Evolutionary conservation across 2,888 invertebrate genomes (phyloP), one percentile per base, ranked within the genome.

Genomic region (Tridacna gigas): DNA sequence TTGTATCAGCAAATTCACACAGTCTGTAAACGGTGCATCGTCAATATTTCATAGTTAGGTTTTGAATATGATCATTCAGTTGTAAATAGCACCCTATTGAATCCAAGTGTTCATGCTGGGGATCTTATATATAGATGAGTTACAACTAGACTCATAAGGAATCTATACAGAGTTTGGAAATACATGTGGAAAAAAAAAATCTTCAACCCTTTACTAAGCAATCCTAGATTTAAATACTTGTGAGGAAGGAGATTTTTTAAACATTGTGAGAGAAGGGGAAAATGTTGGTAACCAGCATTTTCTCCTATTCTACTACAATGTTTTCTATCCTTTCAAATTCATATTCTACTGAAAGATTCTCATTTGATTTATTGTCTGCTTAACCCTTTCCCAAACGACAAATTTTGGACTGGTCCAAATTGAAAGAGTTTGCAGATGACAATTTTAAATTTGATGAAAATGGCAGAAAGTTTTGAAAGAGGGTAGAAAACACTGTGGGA

Each of bases 21-120:
- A 71, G 22, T 26, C 26, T 63, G 25, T 63, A 13, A 22, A 9
- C 28, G 15, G 20, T 47, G 71, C 71, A 71, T 71, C 71, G 48
- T 51, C 2, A 51, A 51, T 71, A 71, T 67, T 37, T 67, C 28
- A n/a, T 37, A 13, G 28, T 56, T 4, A 37, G 37, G 67, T 18
- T 51, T 71, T 71, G 51, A 71, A 51, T 71, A 71, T 71, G 71
- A 51, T 71, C 13, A 71, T n/a, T 71, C 51, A 71, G 11, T 47
- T 51, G 71, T 71, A 51, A 71, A 71, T 71, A 48, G 71, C 71
- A 71, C 71, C 71, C 71, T 22, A 71, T 71, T 71, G 25, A 71
- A 51, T 22, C 51, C 48, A 51, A 51, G 25, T 48, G 13, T 22
- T n/a, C 47, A 51, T 71, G 47, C 22, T 51, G 20, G 11, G 48